Percentiles rank a stretch among this genome's conserved stretches.
Conservation (phyloP, 2,888 invertebrate genomes). For the Agriopis leucophaearia region DNA sequence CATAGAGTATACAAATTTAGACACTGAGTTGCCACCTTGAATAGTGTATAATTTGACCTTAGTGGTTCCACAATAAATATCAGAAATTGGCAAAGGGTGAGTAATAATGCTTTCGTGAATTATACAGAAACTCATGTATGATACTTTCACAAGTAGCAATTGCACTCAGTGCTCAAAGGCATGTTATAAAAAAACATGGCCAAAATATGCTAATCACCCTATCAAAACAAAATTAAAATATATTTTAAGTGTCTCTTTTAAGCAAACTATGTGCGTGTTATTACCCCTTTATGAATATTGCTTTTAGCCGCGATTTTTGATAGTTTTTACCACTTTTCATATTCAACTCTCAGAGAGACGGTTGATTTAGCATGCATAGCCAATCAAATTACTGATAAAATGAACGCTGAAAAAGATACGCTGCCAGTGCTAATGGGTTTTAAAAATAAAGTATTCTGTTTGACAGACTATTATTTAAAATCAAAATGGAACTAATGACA, state of each 20-base stretch:
- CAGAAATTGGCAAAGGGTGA: too few relatives aligned
- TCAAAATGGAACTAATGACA: not conserved
- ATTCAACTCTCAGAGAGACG: slow-evolving; percentile 6
- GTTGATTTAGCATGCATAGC: slow-evolving; percentile 49
- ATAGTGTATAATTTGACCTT: too few relatives aligned
- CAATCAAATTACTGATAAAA: slow-evolving; percentile 53
- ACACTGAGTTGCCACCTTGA: too few relatives aligned
- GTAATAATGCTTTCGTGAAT: too few relatives aligned
- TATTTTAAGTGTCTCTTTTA: not conserved
- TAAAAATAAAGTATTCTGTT: slow-evolving; percentile 64
- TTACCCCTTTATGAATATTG: slow-evolving; percentile 1
- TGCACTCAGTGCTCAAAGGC: too few relatives aligned
- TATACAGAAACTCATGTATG: too few relatives aligned
- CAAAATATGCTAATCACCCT: too few relatives aligned
- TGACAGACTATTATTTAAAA: slow-evolving; percentile 42
- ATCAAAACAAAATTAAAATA: too few relatives aligned
- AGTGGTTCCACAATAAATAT: too few relatives aligned
- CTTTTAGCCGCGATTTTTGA: slow-evolving; percentile 7
- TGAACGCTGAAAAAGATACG: slow-evolving; percentile 52
- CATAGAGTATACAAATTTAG: too few relatives aligned
- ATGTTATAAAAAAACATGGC: too few relatives aligned
- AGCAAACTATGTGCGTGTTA: not conserved
- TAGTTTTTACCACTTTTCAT: slow-evolving; percentile 13
- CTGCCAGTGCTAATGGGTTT: slow-evolving; percentile 61
- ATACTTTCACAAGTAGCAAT: too few relatives aligned